Conservation (phyloP, 2,888 invertebrate species). For the Eupsilia transversa region DNA sequence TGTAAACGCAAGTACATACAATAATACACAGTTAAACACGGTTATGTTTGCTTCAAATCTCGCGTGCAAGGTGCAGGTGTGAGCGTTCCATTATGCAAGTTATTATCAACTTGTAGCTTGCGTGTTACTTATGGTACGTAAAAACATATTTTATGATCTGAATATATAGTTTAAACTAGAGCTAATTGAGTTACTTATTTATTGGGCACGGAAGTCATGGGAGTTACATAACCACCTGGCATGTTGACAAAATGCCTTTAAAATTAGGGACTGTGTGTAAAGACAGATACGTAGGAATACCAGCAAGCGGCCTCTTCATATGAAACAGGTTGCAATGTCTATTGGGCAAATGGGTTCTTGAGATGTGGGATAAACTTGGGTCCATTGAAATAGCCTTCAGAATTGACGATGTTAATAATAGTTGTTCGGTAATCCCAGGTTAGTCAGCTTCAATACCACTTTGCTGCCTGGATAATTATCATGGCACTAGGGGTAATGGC, state of each 20-base stretch:
- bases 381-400: background rate
- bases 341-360: background rate
- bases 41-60: constrained; percentile 44
- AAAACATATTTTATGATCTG: constrained; percentile 40
- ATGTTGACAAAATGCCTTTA: no score
- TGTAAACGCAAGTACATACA: background rate
- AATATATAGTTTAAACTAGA: constrained; percentile 25
- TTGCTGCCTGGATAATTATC: background rate
- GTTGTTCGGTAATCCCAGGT: background rate
- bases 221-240: background rate
- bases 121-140: constrained; percentile 42
- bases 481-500: no score
- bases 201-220: constrained; percentile 20
- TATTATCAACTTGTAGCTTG: constrained; percentile 59
- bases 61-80: constrained; percentile 61
- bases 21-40: constrained; percentile 8
- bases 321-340: background rate
- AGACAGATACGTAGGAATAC: background rate
- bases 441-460: no score
- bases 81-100: constrained; percentile 59
- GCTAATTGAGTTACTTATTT: constrained; percentile 30
- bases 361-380: background rate
- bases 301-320: background rate
- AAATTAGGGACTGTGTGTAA: background rate
- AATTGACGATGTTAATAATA: background rate